Evolutionary conservation across 2,888 invertebrate species (phyloP).

Genomic region (Apodemia mormo): DNA sequence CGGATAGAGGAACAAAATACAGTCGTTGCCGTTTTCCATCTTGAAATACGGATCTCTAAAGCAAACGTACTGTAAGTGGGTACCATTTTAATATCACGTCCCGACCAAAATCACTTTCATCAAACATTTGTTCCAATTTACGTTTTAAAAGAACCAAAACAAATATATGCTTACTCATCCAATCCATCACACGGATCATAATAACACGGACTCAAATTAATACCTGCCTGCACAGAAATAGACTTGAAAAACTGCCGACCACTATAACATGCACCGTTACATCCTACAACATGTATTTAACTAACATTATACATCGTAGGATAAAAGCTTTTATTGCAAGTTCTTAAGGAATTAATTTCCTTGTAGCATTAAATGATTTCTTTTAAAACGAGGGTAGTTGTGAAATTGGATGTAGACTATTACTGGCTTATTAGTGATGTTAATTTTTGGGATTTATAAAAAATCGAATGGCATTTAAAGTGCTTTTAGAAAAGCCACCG

Average conservation of each 20-base stretch:
- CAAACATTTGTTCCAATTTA: constrained; percentile 45
- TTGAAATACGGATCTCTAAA: not conserved
- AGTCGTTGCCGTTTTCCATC: not conserved
- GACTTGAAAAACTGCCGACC: constrained; percentile 57
- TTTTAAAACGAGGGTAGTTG: constrained; percentile 36
- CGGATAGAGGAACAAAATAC: not conserved
- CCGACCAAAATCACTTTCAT: constrained; percentile 20
- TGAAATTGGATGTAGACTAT: constrained; percentile 46
- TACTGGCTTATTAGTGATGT: constrained; percentile 69
- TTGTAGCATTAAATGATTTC: not conserved
- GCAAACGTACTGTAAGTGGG: not conserved
- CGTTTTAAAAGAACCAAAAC: constrained; percentile 47
- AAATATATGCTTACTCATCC: constrained; percentile 68
- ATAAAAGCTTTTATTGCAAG: not conserved
- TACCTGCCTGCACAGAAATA: constrained; percentile 70
- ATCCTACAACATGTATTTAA: not conserved
- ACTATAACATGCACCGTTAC: constrained; percentile 41
- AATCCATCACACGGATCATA: constrained; percentile 76
- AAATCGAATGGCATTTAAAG: constrained; percentile 69
- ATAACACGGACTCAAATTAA: constrained; percentile 74
- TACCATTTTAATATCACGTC: constrained; percentile 8
- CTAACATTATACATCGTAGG: no score
- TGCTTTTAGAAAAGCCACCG: constrained; percentile 69
- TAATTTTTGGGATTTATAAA: constrained; percentile 71
- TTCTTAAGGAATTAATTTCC: not conserved